Base-by-base conservation (phyloP, 2,888 invertebrate species). In the Nasonia oneida region DNA sequence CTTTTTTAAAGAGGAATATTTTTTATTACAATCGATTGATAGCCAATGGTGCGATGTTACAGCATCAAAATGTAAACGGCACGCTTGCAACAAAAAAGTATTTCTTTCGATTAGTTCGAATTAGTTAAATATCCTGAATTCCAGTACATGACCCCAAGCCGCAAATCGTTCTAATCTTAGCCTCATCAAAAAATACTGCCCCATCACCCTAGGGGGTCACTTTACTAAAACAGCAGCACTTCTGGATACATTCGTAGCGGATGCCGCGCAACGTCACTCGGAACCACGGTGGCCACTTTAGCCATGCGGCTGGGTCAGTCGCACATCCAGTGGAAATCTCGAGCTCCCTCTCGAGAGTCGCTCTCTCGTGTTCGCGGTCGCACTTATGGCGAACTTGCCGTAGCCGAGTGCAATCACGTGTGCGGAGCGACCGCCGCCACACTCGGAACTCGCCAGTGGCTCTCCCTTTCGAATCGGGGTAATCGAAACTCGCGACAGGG, bases 201-300 rank as follows among this genome's bases (percentile, higher is more conserved):
- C 67, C 14, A 29, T 33, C 33, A 29, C 67, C 29, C 23, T 23
- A 23, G n/a, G 2, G 57, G n/a, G 8, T n/a, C 6, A 8, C n/a
- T 61, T 8, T 8, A 61, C 67, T 67, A 29, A 67, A 67, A 67
- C 67, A 67, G 67, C 15, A 29, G 12, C n/a, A 67, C n/a, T 67
- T 29, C 67, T 15, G 3, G 29, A 33, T 29, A 29, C 67, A 67
- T 0, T 14, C 42, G 39, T 77, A 74, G 57, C 82, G 77, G 83
- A 86, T 83, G 67, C 83, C 57, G 83, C 39, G 83, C 50, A 81
- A 81, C 78, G 75, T 79, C 75, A 79, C 82, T 73, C 78, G 78
- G 83, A 81, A 85, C 81, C 73, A 77, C 57, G n/a, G n/a, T 50
- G 67, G 77, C 82, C 82, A 85, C 81, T 85, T 78, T 82, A 47